phyloP scores from a whole-genome alignment of 2,888 invertebrate species.

The Strigamia maritima region DNA sequence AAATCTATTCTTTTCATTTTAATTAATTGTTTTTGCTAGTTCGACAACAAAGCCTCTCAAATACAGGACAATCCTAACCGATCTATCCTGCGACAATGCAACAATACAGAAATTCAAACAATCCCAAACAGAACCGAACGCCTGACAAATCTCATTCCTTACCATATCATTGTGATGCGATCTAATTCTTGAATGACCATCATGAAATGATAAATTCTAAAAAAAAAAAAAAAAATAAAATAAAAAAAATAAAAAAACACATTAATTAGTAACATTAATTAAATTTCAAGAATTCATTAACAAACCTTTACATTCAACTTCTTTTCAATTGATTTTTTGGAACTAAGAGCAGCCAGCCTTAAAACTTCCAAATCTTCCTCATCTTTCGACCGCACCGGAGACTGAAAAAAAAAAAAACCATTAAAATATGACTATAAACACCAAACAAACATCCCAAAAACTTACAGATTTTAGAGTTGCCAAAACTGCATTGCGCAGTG shows the following conservation, averaged over 20 bases:
- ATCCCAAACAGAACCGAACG: too few species aligned
- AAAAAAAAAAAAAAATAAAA: background rate
- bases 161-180: background rate
- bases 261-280: background rate
- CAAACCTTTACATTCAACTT: background rate
- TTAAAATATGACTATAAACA: background rate
- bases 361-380: conserved; percentile 38
- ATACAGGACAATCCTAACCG: too few species aligned
- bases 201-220: background rate
- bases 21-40: too few species aligned
- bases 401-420: background rate
- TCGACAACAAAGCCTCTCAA: too few species aligned
- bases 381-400: background rate
- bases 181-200: conserved; percentile 13
- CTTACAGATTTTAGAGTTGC: conserved; percentile 39
- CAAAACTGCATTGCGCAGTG: conserved; percentile 38
- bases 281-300: background rate
- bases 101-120: too few species aligned
- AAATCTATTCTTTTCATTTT: too few species aligned
- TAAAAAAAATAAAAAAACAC: background rate
- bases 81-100: too few species aligned
- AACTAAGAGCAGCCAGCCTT: conserved; percentile 37
- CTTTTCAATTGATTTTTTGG: conserved; percentile 18
- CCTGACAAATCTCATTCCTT: background rate
- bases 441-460: background rate